Conservation (phyloP, 1,140 invertebrate species). For the Atta texana region DNA sequence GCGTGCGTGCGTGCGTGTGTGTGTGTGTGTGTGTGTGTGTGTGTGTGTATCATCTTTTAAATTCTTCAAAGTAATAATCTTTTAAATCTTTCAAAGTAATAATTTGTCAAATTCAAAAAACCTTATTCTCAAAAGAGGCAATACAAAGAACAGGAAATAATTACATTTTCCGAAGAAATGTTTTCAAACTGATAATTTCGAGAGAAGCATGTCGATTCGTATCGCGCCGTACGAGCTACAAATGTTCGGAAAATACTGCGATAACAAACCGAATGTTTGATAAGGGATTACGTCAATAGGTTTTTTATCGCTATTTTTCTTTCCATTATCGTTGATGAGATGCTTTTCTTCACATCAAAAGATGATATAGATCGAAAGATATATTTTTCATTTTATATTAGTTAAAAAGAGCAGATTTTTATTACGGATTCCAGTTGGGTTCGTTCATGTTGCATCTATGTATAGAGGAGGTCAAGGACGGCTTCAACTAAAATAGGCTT, state of each 20-base stretch:
- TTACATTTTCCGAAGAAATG: not conserved
- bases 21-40: not conserved
- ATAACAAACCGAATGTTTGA: conserved; percentile 38
- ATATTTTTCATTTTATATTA: not conserved
- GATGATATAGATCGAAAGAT: not conserved
- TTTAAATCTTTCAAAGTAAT: not conserved
- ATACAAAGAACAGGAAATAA: not conserved
- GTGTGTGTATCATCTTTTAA: not conserved
- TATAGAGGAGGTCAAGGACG: not conserved
- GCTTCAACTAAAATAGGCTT: not conserved
- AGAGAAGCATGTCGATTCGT: not conserved
- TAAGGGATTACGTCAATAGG: conserved; percentile 17
- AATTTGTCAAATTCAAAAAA: not conserved
- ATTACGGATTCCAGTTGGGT: not conserved
- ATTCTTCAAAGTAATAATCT: not conserved
- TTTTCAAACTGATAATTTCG: not conserved
- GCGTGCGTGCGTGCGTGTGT: no score
- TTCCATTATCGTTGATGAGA: not conserved
- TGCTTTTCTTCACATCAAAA: not conserved
- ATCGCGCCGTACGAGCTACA: not conserved
- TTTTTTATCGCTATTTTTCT: conserved; percentile 15
- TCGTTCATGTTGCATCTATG: not conserved
- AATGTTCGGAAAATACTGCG: conserved; percentile 18
- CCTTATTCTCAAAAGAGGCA: not conserved
- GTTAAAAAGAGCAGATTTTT: not conserved